Percentiles rank a stretch among this genome's conserved stretches.
These are phyloP conservation scores for Hirudo medicinalis DNA, from an alignment of 1,140 invertebrate species.

Conservation along the genomic window DNA sequence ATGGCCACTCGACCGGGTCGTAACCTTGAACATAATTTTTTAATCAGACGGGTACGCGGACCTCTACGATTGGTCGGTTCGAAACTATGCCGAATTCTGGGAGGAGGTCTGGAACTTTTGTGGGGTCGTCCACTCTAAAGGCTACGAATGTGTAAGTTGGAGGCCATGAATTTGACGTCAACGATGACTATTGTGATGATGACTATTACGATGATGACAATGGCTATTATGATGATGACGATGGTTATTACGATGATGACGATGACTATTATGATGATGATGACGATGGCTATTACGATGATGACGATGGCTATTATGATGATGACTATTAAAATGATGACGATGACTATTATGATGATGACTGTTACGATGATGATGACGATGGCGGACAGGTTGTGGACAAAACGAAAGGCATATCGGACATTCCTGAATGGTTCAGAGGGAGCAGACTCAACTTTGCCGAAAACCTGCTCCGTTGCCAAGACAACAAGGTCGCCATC, in stretches of 20 bases:
- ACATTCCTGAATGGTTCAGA: conserved; percentile 44
- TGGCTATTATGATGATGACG: not conserved
- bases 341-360: not conserved
- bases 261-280: not conserved
- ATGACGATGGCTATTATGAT: not conserved
- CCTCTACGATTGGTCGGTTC: conserved; percentile 43
- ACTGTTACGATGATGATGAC: not conserved
- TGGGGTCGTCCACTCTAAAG: conserved; percentile 35
- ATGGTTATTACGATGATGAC: not conserved
- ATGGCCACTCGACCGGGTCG: not conserved
- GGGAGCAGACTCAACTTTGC: conserved; percentile 43
- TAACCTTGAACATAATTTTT: conserved; percentile 10
- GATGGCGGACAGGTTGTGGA: conserved; percentile 35
- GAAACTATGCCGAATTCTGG: conserved; percentile 44
- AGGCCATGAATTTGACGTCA: not conserved
- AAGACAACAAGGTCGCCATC: conserved; percentile 40
- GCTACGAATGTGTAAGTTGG: conserved; percentile 34
- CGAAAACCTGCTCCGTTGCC: conserved; percentile 41
- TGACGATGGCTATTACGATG: not conserved
- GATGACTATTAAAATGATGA: not conserved
- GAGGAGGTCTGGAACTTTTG: conserved; percentile 41
- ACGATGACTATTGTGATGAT: no score
- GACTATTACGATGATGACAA: no score
- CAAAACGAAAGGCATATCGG: conserved; percentile 35
- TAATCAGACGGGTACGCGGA: conserved; percentile 40